phyloP scores from a whole-genome alignment of 2,797 vertebrate species.

The Rousettus madagascariensis region DNA sequence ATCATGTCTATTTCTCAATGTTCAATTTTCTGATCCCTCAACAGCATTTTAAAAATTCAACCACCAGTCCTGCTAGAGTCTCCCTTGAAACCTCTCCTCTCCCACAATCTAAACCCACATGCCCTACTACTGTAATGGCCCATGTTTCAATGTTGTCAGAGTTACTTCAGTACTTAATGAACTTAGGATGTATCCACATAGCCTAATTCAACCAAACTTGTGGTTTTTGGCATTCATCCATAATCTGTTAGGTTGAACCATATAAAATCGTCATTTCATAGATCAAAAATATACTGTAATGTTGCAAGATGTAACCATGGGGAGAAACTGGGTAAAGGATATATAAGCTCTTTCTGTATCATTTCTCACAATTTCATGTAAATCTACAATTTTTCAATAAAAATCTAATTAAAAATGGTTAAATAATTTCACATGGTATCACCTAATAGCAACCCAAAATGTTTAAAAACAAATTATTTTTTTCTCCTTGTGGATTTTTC shows the following conservation, averaged over 20 bases:
- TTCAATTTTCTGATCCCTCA: not conserved
- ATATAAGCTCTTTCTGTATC: not conserved
- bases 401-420: not conserved
- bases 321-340: not conserved
- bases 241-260: not conserved
- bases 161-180: not conserved
- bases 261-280: constrained; percentile 23
- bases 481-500: not conserved
- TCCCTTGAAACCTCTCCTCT: not conserved
- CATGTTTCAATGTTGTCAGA: constrained; percentile 16
- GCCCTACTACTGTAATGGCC: not conserved
- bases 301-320: constrained; percentile 7
- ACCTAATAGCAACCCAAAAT: not conserved
- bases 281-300: not conserved
- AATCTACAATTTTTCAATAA: not conserved
- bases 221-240: constrained; percentile 1
- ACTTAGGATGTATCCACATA: not conserved
- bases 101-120: not conserved
- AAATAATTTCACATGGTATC: not conserved
- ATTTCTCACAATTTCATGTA: not conserved
- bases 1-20: not conserved
- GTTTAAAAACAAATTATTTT: not conserved
- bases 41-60: not conserved
- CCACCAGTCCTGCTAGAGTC: not conserved
- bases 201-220: not conserved